Percentiles rank a stretch among this genome's conserved stretches.
Conservation (phyloP, 2,797 vertebrate species). For the Gambusia yucatana region DNA sequence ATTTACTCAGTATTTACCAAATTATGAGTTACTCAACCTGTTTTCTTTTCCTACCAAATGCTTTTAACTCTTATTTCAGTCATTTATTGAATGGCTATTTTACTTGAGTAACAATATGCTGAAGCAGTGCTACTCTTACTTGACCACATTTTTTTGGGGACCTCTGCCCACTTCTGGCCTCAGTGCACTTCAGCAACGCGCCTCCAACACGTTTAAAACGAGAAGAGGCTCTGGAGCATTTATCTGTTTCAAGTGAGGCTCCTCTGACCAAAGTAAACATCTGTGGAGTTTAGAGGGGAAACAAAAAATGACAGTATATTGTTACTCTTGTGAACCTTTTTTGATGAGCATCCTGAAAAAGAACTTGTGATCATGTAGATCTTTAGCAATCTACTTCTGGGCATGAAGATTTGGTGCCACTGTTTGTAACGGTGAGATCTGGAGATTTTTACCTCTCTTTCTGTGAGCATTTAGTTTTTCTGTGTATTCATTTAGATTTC, state of each 20-base stretch:
- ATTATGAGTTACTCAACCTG: too few species aligned
- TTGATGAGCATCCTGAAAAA: background rate
- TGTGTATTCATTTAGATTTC: too few species aligned
- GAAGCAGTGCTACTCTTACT: too few species aligned
- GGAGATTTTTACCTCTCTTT: background rate
- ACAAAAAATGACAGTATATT: background rate
- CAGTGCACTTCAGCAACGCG: background rate
- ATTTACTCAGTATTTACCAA: too few species aligned
- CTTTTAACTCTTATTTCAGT: too few species aligned
- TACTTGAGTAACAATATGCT: too few species aligned
- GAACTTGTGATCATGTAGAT: background rate
- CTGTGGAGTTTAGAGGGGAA: background rate
- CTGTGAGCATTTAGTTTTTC: too few species aligned
- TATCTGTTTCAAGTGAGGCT: background rate
- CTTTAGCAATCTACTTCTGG: background rate
- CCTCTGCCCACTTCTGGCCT: too few species aligned
- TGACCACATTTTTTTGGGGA: too few species aligned
- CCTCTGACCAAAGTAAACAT: background rate
- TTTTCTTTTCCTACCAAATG: too few species aligned
- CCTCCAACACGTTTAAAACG: background rate
- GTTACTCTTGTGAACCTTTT: background rate
- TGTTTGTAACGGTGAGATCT: background rate
- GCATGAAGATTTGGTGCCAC: background rate
- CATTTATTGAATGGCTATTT: too few species aligned
- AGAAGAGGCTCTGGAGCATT: background rate